Base-by-base conservation (phyloP, 2,888 invertebrate genomes). In the Podabrus alpinus region DNA sequence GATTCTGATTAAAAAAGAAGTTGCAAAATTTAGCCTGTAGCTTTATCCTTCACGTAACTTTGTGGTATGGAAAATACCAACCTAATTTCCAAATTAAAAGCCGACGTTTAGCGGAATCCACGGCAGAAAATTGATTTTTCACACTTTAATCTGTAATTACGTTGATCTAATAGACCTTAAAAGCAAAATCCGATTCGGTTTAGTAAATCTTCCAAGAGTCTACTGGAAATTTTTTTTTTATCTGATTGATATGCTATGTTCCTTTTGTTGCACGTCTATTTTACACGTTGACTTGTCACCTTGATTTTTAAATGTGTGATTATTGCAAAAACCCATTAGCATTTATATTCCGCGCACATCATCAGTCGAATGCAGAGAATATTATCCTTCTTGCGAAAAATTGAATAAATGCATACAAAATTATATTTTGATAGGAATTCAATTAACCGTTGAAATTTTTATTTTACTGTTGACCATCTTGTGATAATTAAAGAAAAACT, bases 331-430 rank as follows among this genome's bases (percentile, higher is more conserved):
- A 61, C 5, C 17, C 17, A 16, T n/a, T 19, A 21, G 9, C 17
- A 64, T 64, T 69, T 59, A 61, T 25, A 69, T 59, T 60, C 69
- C 16, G n/a, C 60, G n/a, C 69, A 61, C 61, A 69, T 61, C 69
- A 60, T 61, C 61, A 69, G 25, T 21, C 61, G 69, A 69, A 61
- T 69, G 69, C 25, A 69, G n/a, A 7, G 45, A 45, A n/a, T 45
- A 45, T n/a, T n/a, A n/a, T 45, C 45, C n/a, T 45, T 45, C 45
- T 45, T 60, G 61, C 60, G 25, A 69, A 59, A 69, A 69, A 16
- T n/a, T 1, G 45, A 45, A 45, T n/a, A 45, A 45, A 45, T n/a
- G 4, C 13, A 45, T 45, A 25, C 11, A 25, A 25, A 25, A 25
- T 25, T 25, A 11, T 25, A 45, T 45, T 45, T 45, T 45, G 45